These are phyloP conservation scores for Ricordea florida DNA, from an alignment of 92 coral and sea anemone genomes.

Conservation along the genomic window DNA sequence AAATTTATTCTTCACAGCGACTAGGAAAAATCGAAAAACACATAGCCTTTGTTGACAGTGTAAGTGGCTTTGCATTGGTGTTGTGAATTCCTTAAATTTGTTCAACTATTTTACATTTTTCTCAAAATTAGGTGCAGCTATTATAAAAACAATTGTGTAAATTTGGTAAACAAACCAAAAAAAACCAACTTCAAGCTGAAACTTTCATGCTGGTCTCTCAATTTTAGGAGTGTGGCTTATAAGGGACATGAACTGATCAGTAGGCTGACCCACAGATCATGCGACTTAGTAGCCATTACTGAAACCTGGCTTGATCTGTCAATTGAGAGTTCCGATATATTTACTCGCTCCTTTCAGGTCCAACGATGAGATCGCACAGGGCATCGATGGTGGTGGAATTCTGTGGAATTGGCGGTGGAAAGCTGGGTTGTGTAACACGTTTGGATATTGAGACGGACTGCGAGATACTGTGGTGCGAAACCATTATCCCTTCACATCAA, in stretches of 20 bases:
- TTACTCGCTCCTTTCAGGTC: not conserved
- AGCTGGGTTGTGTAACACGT: constrained; percentile 13
- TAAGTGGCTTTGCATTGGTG: too few species aligned
- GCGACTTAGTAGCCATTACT: constrained; percentile 12
- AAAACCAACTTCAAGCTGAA: not conserved
- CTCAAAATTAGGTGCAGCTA: too few species aligned
- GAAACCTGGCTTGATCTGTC: not conserved
- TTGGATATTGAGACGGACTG: constrained; percentile 48
- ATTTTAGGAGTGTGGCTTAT: constrained; percentile 10
- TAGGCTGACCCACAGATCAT: not conserved
- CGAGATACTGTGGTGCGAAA: constrained; percentile 50
- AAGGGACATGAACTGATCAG: constrained; percentile 7
- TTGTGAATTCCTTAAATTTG: too few species aligned
- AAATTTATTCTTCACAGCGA: too few species aligned
- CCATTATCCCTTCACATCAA: constrained; percentile 25
- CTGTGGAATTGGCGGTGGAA: not conserved
- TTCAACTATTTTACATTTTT: too few species aligned
- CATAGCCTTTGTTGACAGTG: too few species aligned
- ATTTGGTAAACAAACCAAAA: too few species aligned
- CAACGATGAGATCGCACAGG: constrained; percentile 12
- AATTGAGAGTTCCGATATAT: constrained; percentile 13
- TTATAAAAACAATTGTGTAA: too few species aligned
- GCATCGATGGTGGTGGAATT: constrained; percentile 14
- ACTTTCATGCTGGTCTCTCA: constrained; percentile 6
- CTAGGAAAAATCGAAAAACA: too few species aligned